Evolutionary conservation across 2,797 vertebrate species (phyloP).

Genomic region (Coendou prehensilis): DNA sequence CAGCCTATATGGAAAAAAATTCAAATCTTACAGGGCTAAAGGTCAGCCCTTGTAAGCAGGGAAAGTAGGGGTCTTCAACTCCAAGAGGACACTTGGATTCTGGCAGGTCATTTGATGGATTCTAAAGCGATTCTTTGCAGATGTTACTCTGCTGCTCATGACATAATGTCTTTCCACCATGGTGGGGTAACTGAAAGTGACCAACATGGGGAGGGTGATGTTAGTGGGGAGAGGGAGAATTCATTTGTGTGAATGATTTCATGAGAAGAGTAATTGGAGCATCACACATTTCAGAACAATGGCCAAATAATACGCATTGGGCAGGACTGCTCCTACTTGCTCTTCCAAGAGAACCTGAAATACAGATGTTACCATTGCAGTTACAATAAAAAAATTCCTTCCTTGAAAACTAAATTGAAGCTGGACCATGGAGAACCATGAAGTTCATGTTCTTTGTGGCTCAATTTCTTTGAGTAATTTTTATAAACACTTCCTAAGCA

Average conservation of each 20-base stretch:
- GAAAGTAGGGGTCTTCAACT: slow-evolving; percentile 74
- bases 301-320: slow-evolving; percentile 88
- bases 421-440: slow-evolving; percentile 84
- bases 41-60: slow-evolving; percentile 72
- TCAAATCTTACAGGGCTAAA: slow-evolving; percentile 59
- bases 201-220: slow-evolving; percentile 73
- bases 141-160: slow-evolving; percentile 87
- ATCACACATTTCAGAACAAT: slow-evolving; percentile 86
- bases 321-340: slow-evolving; percentile 79
- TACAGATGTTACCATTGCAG: slow-evolving; percentile 90
- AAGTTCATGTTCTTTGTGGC: slow-evolving; percentile 88
- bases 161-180: slow-evolving; percentile 84
- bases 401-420: slow-evolving; percentile 88
- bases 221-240: slow-evolving; percentile 65
- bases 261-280: slow-evolving; percentile 90
- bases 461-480: slow-evolving; percentile 87
- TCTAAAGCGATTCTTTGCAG: slow-evolving; percentile 83
- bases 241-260: slow-evolving; percentile 86
- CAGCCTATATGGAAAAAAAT: slow-evolving; percentile 65
- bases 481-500: slow-evolving; percentile 89
- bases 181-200: slow-evolving; percentile 87
- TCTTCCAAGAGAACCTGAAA: slow-evolving; percentile 86
- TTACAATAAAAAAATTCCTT: slow-evolving; percentile 85
- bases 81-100: slow-evolving; percentile 72
- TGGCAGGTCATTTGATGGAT: slow-evolving; percentile 35